These are phyloP conservation scores for Dromiciops gliroides DNA, from an alignment of 2,113 vertebrate species.

Conservation along the genomic window DNA sequence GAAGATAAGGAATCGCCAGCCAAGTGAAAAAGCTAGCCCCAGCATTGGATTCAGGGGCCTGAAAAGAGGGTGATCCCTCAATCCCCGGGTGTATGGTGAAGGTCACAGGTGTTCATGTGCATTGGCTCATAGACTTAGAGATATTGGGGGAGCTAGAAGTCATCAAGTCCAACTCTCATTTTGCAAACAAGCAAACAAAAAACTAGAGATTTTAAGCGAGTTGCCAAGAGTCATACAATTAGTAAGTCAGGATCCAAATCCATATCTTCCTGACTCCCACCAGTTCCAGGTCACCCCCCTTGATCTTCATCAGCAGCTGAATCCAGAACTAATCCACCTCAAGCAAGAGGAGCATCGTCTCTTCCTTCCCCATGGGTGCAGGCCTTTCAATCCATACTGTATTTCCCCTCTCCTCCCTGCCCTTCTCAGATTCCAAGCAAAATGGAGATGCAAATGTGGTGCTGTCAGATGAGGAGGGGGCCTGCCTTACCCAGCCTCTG, in stretches of 20 bases:
- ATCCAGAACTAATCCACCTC: background rate
- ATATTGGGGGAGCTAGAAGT: background rate
- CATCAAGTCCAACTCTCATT: background rate
- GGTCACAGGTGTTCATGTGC: background rate
- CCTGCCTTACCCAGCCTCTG: conserved; percentile 89
- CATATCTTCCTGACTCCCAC: background rate
- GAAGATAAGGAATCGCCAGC: background rate
- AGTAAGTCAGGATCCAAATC: background rate
- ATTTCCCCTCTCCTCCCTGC: conserved; percentile 24
- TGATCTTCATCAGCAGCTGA: background rate
- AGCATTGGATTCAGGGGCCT: background rate
- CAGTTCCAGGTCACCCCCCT: background rate
- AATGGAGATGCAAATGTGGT: conserved; percentile 94
- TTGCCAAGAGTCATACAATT: background rate
- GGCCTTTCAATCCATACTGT: background rate
- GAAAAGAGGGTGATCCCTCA: background rate
- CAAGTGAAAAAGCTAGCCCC: background rate
- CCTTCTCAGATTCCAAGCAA: conserved; percentile 92
- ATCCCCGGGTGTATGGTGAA: background rate
- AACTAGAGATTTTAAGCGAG: background rate
- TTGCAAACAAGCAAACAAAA: background rate
- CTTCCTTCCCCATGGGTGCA: background rate
- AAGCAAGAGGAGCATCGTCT: background rate
- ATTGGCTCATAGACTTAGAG: background rate
- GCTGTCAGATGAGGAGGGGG: conserved; percentile 90